Evolutionary conservation across 2,888 invertebrate species (phyloP).

Genomic region (Philereme vetulata): DNA sequence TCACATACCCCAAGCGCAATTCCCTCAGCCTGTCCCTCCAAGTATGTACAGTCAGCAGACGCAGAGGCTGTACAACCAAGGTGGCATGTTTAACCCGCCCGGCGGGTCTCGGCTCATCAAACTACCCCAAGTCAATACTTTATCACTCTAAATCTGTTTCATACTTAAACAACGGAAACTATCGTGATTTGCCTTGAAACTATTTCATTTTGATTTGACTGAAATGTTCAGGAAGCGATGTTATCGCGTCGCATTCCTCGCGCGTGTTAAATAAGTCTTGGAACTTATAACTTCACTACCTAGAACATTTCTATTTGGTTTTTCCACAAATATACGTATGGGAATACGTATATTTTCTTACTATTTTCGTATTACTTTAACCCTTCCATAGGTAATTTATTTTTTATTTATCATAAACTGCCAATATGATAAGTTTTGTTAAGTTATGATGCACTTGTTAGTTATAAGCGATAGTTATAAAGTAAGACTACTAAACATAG

Average conservation of each 20-base stretch:
- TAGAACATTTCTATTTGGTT: too few relatives aligned
- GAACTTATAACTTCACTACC: too few relatives aligned
- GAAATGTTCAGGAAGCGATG: too few relatives aligned
- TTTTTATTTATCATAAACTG: constrained; percentile 71
- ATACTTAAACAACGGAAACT: too few relatives aligned
- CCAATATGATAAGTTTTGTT: constrained; percentile 75
- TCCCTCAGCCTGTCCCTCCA: constrained; percentile 53
- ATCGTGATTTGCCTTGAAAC: too few relatives aligned
- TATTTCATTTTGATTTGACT: too few relatives aligned
- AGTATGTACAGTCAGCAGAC: constrained; percentile 57
- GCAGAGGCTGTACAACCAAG: constrained; percentile 52
- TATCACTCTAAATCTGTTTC: constrained; percentile 53
- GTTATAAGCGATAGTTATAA: constrained; percentile 73
- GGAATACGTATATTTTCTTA: constrained; percentile 56
- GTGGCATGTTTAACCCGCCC: constrained; percentile 63
- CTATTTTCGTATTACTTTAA: constrained; percentile 52
- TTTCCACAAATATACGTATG: too few relatives aligned
- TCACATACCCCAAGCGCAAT: constrained; percentile 70
- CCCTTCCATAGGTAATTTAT: constrained; percentile 53
- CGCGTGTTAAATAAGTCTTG: too few relatives aligned
- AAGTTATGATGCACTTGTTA: constrained; percentile 68
- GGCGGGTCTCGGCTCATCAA: constrained; percentile 67
- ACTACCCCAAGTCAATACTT: constrained; percentile 64
- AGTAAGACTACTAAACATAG: constrained; percentile 71
- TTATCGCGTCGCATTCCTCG: too few relatives aligned